Evolutionary conservation across 2,113 vertebrate genomes (phyloP), one percentile per base, ranked within the genome.

Genomic region (Antennarius striatus): DNA sequence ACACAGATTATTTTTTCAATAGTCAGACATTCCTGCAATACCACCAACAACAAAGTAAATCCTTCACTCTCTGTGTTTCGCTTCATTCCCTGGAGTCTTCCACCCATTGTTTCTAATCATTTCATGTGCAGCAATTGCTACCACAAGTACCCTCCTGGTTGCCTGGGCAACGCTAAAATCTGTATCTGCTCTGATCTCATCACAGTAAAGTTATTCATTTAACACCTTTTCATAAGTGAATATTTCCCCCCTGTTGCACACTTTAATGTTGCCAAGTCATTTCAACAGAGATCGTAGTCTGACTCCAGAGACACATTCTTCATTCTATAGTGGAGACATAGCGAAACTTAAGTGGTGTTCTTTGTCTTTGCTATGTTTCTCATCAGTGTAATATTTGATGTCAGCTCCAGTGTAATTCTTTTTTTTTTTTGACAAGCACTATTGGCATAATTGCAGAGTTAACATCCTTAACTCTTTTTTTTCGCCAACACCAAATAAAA

Each of bases 161-260:
- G 68, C 60, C 75, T 1, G 6, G 46, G 70, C 50, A 81, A 81
- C n/a, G 1, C 15, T 10, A 54, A 56, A 69, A 77, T 77, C 55
- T 66, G 71, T 79, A 71, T 56, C 43, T 30, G 13, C 60, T 69
- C 54, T 75, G 56, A 63, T 64, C 56, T 79, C 58, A 75, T 81
- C 64, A 22, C 15, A n/a, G 39, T 57, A 3, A 32, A 58, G 68
- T 70, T 22, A 14, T 58, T 30, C 46, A 51, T 16, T 78, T 48
- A 63, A 6, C 7, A 9, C 69, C 56, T 45, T 59, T 61, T 29
- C 11, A 54, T 2, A 17, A 4, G 43, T 63, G 32, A 58, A 53
- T 56, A 80, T 63, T 51, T 29, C 51, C 36, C 42, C 45, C 5
- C 29, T 11, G 2, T 28, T 62, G 4, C 15, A 49, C 61, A 51